These are phyloP conservation scores for Eleginops maclovinus DNA, from an alignment of 2,113 vertebrate genomes.

Conservation along the genomic window DNA sequence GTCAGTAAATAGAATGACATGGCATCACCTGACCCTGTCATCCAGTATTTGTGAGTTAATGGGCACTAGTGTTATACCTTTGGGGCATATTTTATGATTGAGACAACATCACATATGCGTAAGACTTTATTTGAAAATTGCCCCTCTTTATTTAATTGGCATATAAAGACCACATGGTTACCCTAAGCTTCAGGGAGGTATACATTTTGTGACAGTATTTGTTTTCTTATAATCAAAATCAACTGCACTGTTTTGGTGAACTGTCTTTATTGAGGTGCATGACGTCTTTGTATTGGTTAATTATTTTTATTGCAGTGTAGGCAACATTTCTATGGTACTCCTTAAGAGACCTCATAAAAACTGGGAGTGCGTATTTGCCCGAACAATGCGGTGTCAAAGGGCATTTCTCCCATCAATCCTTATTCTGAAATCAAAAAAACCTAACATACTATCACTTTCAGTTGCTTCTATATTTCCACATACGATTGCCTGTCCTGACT, in stretches of 20 bases:
- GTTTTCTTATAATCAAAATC: conserved; percentile 3
- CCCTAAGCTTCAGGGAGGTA: background rate
- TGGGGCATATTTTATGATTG: conserved; percentile 29
- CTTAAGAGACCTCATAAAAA: conserved; percentile 50
- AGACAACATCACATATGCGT: conserved; percentile 3
- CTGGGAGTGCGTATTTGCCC: conserved; percentile 30
- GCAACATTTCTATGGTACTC: conserved; percentile 9
- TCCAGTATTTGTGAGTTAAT: conserved; percentile 55
- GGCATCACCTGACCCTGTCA: conserved; percentile 67
- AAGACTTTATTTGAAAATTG: conserved; percentile 15
- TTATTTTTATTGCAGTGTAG: conserved; percentile 53
- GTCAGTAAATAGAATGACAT: conserved; percentile 58
- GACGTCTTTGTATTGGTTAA: conserved; percentile 54
- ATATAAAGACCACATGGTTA: conserved; percentile 10
- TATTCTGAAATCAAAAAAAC: background rate
- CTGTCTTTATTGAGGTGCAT: conserved; percentile 18
- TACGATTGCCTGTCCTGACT: conserved; percentile 43
- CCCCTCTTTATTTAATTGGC: conserved; percentile 21
- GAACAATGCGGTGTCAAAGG: conserved; percentile 49
- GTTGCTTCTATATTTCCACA: conserved; percentile 19
- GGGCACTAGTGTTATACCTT: conserved; percentile 23
- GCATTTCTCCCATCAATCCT: conserved; percentile 16
- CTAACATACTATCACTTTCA: background rate
- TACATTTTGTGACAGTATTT: background rate
- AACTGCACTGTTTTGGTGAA: background rate